Evolutionary conservation across 2,797 vertebrate species (phyloP), one percentile per base, ranked within the genome.

Genomic region (Agapornis canus): DNA sequence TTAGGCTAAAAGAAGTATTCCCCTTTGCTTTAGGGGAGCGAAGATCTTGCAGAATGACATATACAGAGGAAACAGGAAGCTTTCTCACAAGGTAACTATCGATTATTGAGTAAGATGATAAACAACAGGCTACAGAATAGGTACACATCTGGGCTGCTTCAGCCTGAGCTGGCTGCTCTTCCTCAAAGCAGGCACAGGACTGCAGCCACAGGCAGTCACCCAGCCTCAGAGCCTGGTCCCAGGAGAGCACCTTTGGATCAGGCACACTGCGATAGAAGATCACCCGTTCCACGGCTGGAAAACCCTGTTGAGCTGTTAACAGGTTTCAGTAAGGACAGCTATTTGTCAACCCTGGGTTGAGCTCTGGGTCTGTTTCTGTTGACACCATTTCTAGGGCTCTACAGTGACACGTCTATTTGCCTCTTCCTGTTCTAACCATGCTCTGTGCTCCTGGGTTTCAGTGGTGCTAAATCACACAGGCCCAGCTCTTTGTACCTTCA

Each of bases 21-120:
- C 57, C 37, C 71, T 79, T 5, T 78, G 88, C 85, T 68, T 48
- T 35, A 31, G 75, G 56, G 64, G 45, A 82, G 60, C 52, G 21
- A 22, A 65, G 85, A 9, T 81, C 12, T 1, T 20, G 68, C 23
- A 9, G 93, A 54, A 54, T 47, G 86, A 82, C 70, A 59, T 6
- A 43, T 1, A 25, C 0, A 5, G 47, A 61, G 75, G 35, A 59
- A 88, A 29, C 25, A 40, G 64, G 78, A 90, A 90, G 26, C 13
- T 27, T 48, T 45, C 64, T 90, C 54, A 27, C 83, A 14, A 78
- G 86, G 6, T 85, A 83, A 52, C 61, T 65, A 60, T 70, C 19
- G 95, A 95, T 96, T 94, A 69, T 56, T 92, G 88, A 72, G 89
- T 82, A 83, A 80, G 64, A 60, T 85, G 86, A 77, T 83, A 70